Base-by-base conservation (phyloP, 2,113 vertebrate genomes). In the Craseonycteris thonglongyai region DNA sequence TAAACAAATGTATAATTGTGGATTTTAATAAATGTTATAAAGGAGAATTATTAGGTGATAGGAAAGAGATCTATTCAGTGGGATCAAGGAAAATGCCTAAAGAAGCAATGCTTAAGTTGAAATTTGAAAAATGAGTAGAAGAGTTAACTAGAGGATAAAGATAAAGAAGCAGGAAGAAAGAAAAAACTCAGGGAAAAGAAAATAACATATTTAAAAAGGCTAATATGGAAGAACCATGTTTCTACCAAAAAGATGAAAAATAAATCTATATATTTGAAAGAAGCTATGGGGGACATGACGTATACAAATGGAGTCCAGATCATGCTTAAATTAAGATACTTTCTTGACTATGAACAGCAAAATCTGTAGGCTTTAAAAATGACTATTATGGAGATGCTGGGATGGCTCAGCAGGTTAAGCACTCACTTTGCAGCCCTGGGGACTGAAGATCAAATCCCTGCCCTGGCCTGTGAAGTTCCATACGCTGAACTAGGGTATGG, bases 261-360 rank as follows among this genome's bases (percentile, higher is more conserved):
- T 74, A 61, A 75, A 56, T 59, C 19, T 45, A 1, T 66, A 7
- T 40, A 61, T 11, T 3, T 85, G 65, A 6, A 2, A 35, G 63
- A 21, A 7, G 16, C 7, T 74, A 0, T 0, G 26, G 19, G 7
- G 33, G 0, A n/a, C 2, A n/a, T 35, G 14, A 49, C 15, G 49
- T 21, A 33, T 30, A 58, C 30, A 72, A 72, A 78, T 2, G 11
- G 33, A 76, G 30, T 16, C 6, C 28, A 58, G 24, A n/a, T 68
- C 28, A 19, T 49, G 18, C 26, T 45, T 65, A 35, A 84, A 7
- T 6, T 28, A 15, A 85, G 51, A 40, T 42, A 47, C 14, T 51
- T 72, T 26, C 13, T 47, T 19, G 22, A 38, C 30, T 47, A 72
- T 30, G 10, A 88, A 81, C 16, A 75, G 61, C 22, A 66, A 51